These are phyloP conservation scores for Phymastichus coffea DNA, from an alignment of 1,140 invertebrate genomes.

Conservation along the genomic window DNA sequence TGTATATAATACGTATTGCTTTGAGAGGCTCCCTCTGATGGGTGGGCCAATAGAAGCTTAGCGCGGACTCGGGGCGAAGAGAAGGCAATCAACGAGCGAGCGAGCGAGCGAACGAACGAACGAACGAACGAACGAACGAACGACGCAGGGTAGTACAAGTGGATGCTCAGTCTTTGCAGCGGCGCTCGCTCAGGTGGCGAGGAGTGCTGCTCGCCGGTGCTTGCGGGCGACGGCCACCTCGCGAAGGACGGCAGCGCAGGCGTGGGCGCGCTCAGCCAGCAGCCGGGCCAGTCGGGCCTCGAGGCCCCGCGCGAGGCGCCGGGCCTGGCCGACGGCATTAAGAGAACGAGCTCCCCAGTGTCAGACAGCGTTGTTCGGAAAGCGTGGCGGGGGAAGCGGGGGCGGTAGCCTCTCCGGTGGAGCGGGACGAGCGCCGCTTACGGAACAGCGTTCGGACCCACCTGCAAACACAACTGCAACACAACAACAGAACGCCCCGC, in stretches of 20 bases:
- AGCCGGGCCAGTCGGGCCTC: constrained; percentile 59
- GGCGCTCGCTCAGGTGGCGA: too few relatives aligned
- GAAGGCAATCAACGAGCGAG: too few relatives aligned
- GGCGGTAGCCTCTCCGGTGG: constrained; percentile 62
- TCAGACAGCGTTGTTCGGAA: constrained; percentile 69
- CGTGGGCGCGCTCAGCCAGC: constrained; percentile 58
- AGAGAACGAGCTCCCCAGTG: constrained; percentile 63
- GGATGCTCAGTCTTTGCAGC: too few relatives aligned
- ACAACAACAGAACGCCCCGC: too few relatives aligned
- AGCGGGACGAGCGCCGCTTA: constrained; percentile 47
- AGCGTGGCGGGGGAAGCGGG: constrained; percentile 68
- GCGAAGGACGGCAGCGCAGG: constrained; percentile 60
- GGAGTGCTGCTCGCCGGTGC: too few relatives aligned
- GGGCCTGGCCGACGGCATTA: constrained; percentile 46
- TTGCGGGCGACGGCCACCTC: constrained; percentile 49
- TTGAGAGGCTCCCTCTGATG: too few relatives aligned
- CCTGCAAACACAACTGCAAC: constrained; percentile 60
- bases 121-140: too few relatives aligned
- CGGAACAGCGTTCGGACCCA: constrained; percentile 66
- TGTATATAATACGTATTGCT: too few relatives aligned
- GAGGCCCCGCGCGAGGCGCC: constrained; percentile 29
- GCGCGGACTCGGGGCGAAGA: too few relatives aligned
- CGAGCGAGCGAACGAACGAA: too few relatives aligned
- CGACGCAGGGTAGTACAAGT: too few relatives aligned
- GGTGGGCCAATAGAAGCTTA: too few relatives aligned